Base-by-base conservation (phyloP, 1,140 invertebrate genomes). In the Drosophila azteca region DNA sequence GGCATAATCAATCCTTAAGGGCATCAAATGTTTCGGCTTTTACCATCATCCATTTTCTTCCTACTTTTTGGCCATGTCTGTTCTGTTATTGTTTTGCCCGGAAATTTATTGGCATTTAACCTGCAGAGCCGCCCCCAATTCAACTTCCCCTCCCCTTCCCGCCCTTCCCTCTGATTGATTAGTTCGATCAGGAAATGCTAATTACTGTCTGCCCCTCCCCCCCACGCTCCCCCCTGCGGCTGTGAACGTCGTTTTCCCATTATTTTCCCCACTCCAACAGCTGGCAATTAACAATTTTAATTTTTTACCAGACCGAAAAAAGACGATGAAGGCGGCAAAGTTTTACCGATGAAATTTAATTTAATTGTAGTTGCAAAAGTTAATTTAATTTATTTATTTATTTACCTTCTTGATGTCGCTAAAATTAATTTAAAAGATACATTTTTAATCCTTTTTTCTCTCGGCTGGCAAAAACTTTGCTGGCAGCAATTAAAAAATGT, bases 141-240 rank as follows among this genome's bases (percentile, higher is more conserved):
- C 22, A 5, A 39, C 35, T 13, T 13, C 9, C 35, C 35, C 4
- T 20, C 35, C 4, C 3, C 31, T 11, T 7, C 43, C 20, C 41
- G 57, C 43, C 15, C 20, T 26, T 59, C 43, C 22, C 53, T 11
- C 52, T 69, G 67, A 69, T 69, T 69, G 67, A 69, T 64, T 62
- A 73, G 41, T 75, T 73, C 83, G 81, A 87, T 87, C 85, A 78
- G 65, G 64, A 83, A 88, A 88, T 87, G 83, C 83, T 88, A 87
- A 88, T 87, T 88, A 77, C 53, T 67, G 71, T 59, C 71, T 63
- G 59, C 20, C 66, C 66, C n/a, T n/a, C n/a, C n/a, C n/a, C n/a
- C n/a, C n/a, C n/a, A n/a, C n/a, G n/a, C n/a, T n/a, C n/a, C n/a
- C 20, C 66, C 66, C 48, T 35, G n/a, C 26, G 29, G 63, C 43